Percentiles rank a stretch among this genome's conserved stretches.
Conservation (phyloP, 2,113 vertebrate genomes). For the Peromyscus leucopus region DNA sequence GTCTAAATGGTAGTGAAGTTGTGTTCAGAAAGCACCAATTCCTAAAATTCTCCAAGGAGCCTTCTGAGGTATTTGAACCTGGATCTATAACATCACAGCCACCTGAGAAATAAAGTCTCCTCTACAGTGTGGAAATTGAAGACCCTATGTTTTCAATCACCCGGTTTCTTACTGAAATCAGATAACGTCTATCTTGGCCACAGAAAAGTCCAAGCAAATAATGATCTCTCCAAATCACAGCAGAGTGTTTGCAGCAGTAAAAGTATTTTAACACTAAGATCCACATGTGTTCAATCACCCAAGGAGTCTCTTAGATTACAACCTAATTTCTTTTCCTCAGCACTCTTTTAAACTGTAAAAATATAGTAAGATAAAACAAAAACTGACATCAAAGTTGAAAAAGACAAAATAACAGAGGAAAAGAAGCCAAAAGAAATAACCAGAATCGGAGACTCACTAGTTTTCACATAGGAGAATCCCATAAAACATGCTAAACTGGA, state of each 20-base stretch:
- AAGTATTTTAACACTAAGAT: neutral
- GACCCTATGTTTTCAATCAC: neutral
- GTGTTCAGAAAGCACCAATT: neutral
- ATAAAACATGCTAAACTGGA: neutral
- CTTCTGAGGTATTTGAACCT: neutral
- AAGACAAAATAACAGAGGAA: neutral
- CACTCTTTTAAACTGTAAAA: neutral
- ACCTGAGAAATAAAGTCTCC: neutral
- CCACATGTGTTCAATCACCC: neutral
- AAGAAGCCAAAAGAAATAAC: neutral
- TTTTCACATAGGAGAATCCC: neutral
- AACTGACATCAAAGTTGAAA: neutral
- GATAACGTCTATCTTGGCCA: neutral
- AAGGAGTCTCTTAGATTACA: neutral
- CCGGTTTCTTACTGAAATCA: neutral
- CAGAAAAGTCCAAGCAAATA: neutral
- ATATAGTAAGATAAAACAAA: neutral
- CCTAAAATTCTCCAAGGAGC: neutral
- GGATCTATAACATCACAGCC: neutral
- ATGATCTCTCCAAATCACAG: neutral
- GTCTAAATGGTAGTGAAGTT: neutral
- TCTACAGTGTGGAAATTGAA: neutral
- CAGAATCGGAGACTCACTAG: neutral
- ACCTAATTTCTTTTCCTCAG: neutral
- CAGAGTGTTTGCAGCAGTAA: neutral